Percentiles rank a stretch among this genome's conserved stretches.
Conservation (phyloP, 2,888 invertebrate species). For the Sisyra nigra region DNA sequence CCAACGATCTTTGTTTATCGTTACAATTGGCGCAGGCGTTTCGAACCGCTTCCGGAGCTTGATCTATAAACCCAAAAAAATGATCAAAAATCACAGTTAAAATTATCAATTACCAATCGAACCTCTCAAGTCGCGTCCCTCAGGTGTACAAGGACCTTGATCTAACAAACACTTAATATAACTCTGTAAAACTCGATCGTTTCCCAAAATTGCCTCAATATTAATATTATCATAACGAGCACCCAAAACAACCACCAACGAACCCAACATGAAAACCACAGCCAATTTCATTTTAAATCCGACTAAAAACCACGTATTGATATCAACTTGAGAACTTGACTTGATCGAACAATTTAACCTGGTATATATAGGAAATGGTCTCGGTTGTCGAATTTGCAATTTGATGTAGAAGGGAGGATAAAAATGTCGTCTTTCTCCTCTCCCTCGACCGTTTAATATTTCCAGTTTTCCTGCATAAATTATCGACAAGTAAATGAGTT, state of each 20-base stretch:
- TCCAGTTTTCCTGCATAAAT: no score
- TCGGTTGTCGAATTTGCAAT: no score
- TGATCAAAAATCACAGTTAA: neutral
- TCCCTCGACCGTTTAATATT: no score
- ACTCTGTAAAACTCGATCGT: constrained; percentile 28
- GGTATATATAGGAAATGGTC: no score
- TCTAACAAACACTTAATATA: constrained; percentile 34
- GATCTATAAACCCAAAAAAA: constrained; percentile 3
- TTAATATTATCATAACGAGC: constrained; percentile 24
- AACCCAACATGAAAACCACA: neutral
- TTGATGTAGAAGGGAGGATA: no score
- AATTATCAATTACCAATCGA: constrained; percentile 18
- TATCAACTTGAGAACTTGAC: no score
- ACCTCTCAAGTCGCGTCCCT: constrained; percentile 33
- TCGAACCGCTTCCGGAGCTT: constrained; percentile 6
- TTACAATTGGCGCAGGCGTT: constrained; percentile 7
- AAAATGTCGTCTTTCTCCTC: no score
- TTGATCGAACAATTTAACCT: no score
- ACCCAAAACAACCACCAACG: neutral
- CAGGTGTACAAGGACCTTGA: constrained; percentile 30
- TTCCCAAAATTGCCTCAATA: constrained; percentile 29
- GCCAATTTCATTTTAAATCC: neutral
- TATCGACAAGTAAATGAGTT: no score
- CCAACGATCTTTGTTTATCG: constrained; percentile 5
- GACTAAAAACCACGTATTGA: no score